Evolutionary conservation across 2,113 vertebrate genomes (phyloP), one percentile per base, ranked within the genome.

Genomic region (Elephantulus edwardii): DNA sequence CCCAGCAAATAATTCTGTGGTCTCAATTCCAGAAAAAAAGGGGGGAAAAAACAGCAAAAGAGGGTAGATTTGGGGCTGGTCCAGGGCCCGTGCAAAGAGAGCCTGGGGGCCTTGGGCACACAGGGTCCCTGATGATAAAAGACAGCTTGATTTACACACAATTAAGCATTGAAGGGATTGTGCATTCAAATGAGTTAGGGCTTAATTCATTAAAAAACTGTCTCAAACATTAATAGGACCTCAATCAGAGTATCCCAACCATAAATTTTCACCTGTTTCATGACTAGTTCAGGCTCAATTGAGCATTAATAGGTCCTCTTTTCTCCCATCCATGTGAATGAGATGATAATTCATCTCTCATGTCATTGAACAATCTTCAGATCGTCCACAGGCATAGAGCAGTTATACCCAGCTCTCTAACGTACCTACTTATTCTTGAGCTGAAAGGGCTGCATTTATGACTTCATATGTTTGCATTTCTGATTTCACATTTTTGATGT

Each of bases 261-360:
- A 90, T 97, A 96, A 96, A 96, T 97, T 97, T 92, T 97, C 96
- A 97, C 97, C 96, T 97, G 88, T 93, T 97, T 94, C 72, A 86
- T 92, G 83, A 94, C 88, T 38, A 56, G 83, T 96, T 96, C 92
- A 95, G 93, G 94, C 95, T 96, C 93, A 96, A 81, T 95, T 97
- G 96, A 97, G 93, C 95, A 96, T 94, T 92, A 95, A 97, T 94
- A 95, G 88, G 48, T 96, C 95, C 96, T 96, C 95, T 92, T 93
- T 95, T 94, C 9, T 77, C 44, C 50, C 11, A 12, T 96, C 74
- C 81, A 97, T 96, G 97, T 92, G 79, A 95, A 97, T 92, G 79
- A 95, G 83, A 77, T 90, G 72, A 91, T 96, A 97, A 97, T 96
- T 97, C 42, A 97, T 96, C 96, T 96, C 35, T 84, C 91, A 93